Evolutionary conservation across 2,888 invertebrate species (phyloP).

Genomic region (Ceramica pisi): DNA sequence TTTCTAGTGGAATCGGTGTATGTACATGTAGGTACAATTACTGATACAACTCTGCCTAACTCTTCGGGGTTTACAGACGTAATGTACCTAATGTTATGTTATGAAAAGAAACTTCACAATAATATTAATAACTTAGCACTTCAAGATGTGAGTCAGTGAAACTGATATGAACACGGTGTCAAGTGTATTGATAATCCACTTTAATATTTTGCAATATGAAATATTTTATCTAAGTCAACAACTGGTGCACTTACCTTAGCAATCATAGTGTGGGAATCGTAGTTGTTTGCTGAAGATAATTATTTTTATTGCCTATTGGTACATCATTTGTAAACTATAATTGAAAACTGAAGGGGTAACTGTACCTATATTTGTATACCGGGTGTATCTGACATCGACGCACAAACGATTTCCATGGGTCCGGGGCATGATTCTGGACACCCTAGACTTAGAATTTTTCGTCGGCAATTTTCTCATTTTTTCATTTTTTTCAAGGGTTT

Average conservation of each 20-base stretch:
- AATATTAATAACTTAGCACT: conserved; percentile 64
- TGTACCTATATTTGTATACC: no score
- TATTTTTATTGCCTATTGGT: conserved; percentile 54
- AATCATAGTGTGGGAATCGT: conserved; percentile 69
- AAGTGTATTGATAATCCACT: conserved; percentile 79
- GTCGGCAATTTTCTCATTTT: no score
- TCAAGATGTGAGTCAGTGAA: conserved; percentile 66
- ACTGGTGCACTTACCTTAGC: conserved; percentile 58
- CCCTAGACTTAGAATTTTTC: no score
- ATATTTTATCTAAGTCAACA: conserved; percentile 71
- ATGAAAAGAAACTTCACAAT: conserved; percentile 36
- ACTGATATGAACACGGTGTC: conserved; percentile 64
- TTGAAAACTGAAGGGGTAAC: neutral
- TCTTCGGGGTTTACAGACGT: neutral
- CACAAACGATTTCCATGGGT: no score
- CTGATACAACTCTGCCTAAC: neutral
- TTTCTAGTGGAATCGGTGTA: no score
- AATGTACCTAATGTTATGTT: neutral
- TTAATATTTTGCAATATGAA: conserved; percentile 74
- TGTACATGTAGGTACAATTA: no score
- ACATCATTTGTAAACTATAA: conserved; percentile 33
- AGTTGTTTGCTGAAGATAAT: conserved; percentile 57
- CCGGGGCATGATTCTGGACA: no score
- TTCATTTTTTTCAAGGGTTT: no score
- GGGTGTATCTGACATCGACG: no score